Conservation (phyloP, 2,888 invertebrate species). For the Lycophotia porphyrea region DNA sequence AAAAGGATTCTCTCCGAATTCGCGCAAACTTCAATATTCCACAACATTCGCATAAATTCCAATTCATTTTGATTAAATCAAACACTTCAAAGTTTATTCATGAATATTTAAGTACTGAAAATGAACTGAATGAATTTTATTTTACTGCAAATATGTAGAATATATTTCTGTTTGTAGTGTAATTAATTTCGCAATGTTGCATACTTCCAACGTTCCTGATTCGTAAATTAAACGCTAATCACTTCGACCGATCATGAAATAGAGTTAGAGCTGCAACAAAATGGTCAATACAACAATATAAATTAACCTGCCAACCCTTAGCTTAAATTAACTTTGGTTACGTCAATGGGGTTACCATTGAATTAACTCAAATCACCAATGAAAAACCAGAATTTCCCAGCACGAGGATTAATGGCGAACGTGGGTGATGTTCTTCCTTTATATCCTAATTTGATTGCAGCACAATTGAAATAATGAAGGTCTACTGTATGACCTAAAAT, state of each 20-base stretch:
- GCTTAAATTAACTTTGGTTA: background rate
- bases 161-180: background rate
- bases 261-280: background rate
- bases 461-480: no score
- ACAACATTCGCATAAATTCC: slow-evolving; percentile 5
- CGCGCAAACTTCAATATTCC: background rate
- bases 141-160: background rate
- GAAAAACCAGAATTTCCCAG: background rate
- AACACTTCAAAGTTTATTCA: slow-evolving; percentile 14
- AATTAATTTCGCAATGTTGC: background rate
- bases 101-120: slow-evolving; percentile 15
- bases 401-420: background rate
- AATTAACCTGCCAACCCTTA: slow-evolving; percentile 3
- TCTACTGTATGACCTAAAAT: slow-evolving; percentile 4
- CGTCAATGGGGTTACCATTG: no score
- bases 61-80: slow-evolving; percentile 12
- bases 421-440: no score
- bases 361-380: background rate
- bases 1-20: background rate
- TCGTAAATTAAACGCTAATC: slow-evolving; percentile 1
- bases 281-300: background rate
- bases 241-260: slow-evolving; percentile 6
- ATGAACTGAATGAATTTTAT: slow-evolving; percentile 24
- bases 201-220: background rate
- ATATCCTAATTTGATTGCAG: background rate